Conservation (phyloP, 2,113 vertebrate species). For the Eretmochelys imbricata region DNA sequence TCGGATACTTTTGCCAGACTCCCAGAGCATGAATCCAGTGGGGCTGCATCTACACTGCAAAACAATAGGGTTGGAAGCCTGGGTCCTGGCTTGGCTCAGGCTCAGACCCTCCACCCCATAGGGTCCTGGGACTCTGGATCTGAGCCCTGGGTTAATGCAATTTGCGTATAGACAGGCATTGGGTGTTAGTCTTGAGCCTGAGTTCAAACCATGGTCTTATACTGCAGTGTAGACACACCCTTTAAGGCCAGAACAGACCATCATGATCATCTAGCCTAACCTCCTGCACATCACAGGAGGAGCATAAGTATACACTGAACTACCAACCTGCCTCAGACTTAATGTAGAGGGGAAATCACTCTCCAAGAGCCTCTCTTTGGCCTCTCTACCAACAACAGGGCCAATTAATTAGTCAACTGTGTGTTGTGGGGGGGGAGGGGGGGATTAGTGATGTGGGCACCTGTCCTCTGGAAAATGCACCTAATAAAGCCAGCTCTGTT, state of each 20-base stretch:
- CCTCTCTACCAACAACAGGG: neutral
- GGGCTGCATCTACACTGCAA: no score
- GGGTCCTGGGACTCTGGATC: no score
- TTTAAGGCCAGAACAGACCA: neutral
- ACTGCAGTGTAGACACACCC: neutral
- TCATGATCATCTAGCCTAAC: neutral
- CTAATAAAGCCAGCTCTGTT: neutral
- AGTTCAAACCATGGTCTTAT: no score
- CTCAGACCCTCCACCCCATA: no score
- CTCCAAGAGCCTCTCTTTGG: neutral
- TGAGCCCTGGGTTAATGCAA: no score
- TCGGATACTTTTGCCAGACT: no score
- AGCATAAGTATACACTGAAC: neutral
- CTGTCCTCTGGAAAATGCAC: neutral
- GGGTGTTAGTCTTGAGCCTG: no score
- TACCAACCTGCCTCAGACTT: neutral
- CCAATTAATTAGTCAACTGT: neutral
- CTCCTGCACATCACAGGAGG: neutral
- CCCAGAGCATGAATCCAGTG: no score
- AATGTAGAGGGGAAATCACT: neutral
- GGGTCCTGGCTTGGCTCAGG: no score
- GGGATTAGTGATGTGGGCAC: neutral
- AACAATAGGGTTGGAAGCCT: no score
- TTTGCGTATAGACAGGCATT: no score
- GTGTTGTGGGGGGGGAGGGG: fast-evolving